A percentile compares a stretch with the other conserved stretches of the same genome.
Evolutionary conservation across 2,113 vertebrate species (phyloP).

Genomic region (Aix galericulata): DNA sequence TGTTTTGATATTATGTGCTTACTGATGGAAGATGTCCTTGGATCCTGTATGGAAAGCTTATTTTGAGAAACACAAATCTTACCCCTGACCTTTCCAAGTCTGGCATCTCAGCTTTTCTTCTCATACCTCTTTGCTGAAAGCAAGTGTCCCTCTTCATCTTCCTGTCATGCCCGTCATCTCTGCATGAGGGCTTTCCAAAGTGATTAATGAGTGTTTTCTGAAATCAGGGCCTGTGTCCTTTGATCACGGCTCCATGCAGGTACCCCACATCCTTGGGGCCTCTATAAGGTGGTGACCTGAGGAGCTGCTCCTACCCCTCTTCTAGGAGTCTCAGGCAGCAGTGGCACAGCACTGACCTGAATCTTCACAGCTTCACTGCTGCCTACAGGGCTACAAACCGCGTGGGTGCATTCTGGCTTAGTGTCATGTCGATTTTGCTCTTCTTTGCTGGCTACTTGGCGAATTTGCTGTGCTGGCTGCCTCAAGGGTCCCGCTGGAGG

Average conservation of each 20-base stretch:
- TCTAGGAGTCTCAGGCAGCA: background rate
- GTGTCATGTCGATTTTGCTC: background rate
- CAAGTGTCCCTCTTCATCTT: slow-evolving; percentile 37
- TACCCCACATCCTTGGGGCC: background rate
- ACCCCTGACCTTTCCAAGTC: slow-evolving; percentile 30
- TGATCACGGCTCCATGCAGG: background rate
- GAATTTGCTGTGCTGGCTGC: background rate
- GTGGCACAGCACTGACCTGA: background rate
- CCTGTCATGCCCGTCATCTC: slow-evolving; percentile 17
- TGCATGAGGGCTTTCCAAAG: background rate
- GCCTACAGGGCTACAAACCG: background rate
- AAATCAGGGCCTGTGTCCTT: background rate
- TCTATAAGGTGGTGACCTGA: background rate
- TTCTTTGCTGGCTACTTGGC: background rate
- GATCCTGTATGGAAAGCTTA: background rate
- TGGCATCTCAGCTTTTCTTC: background rate
- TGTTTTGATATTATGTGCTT: background rate
- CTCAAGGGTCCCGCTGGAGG: background rate
- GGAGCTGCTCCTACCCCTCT: background rate
- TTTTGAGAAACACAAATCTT: slow-evolving; percentile 19
- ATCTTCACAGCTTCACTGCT: background rate
- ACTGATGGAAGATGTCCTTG: slow-evolving; percentile 7
- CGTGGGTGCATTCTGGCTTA: background rate
- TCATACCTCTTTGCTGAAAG: slow-evolving; percentile 25
- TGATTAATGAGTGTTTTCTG: slow-evolving; percentile 26